phyloP scores from a whole-genome alignment of 2,797 vertebrate genomes.

The Melanogrammus aeglefinus region DNA sequence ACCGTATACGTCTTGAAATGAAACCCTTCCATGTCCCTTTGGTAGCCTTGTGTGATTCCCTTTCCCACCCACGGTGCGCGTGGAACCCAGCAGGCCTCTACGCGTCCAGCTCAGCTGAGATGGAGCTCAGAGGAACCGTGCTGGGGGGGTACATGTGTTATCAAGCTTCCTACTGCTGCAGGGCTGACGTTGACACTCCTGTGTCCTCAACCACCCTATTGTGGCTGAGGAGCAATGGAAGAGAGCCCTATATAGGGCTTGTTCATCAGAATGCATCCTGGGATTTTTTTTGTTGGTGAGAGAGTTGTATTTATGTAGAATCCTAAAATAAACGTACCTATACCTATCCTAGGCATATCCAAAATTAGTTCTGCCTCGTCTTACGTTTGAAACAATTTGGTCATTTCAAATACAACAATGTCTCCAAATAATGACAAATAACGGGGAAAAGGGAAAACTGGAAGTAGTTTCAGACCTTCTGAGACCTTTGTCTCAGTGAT shows the following conservation, averaged over 20 bases:
- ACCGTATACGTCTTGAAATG: background rate
- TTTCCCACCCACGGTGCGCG: background rate
- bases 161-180: background rate
- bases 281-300: too few species aligned
- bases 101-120: background rate
- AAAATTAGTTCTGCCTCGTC: too few species aligned
- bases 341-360: too few species aligned
- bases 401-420: too few species aligned
- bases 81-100: background rate
- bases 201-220: background rate
- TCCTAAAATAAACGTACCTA: too few species aligned
- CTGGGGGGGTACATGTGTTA: background rate
- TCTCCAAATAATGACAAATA: too few species aligned
- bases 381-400: too few species aligned
- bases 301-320: too few species aligned
- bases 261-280: too few species aligned
- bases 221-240: background rate
- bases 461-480: background rate
- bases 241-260: background rate
- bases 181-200: background rate
- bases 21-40: background rate
- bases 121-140: background rate
- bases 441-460: background rate
- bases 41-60: background rate
- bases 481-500: background rate